Conservation (phyloP, 2,797 vertebrate genomes). For the Phalanger gymnotis region DNA sequence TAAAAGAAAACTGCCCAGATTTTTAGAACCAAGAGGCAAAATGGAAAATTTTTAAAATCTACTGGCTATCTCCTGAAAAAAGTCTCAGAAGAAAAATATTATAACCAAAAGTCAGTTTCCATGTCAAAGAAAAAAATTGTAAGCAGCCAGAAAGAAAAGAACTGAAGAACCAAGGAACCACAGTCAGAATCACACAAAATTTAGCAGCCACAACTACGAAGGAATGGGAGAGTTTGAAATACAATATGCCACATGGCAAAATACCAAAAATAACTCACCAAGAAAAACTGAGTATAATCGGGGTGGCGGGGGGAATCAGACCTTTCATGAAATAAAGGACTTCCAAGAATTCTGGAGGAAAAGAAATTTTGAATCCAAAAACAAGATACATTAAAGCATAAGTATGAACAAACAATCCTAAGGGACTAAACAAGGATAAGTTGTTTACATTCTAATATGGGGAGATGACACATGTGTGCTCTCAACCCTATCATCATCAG, state of each 20-base stretch:
- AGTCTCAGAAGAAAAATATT: neutral
- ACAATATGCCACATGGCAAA: neutral
- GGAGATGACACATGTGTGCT: neutral
- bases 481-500: neutral
- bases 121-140: neutral
- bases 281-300: neutral
- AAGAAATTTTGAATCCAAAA: neutral
- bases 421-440: neutral
- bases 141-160: neutral
- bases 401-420: neutral
- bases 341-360: neutral
- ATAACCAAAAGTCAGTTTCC: neutral
- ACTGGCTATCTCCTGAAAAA: neutral
- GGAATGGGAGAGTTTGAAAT: neutral
- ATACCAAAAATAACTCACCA: neutral
- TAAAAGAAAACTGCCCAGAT: neutral
- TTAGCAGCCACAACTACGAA: neutral
- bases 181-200: neutral
- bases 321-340: neutral
- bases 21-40: neutral
- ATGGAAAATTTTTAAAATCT: neutral
- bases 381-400: neutral
- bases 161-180: neutral
- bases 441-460: neutral
- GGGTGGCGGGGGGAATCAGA: rapidly evolving